phyloP scores from a whole-genome alignment of 2,888 invertebrate species.

The Drosophila phalerata region DNA sequence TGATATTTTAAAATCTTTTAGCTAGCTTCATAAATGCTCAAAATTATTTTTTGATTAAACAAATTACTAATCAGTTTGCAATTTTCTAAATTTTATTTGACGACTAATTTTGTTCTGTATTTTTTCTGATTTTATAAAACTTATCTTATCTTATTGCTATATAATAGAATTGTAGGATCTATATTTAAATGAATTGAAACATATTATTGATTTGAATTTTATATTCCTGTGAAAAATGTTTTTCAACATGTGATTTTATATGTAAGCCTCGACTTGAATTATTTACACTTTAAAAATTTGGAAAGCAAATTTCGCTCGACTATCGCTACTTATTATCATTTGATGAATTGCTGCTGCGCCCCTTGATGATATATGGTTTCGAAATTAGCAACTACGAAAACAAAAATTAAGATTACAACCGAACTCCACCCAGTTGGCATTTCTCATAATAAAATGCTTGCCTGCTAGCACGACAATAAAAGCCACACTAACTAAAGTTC shows the following conservation, averaged over 20 bases:
- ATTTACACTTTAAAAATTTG: conserved; percentile 5
- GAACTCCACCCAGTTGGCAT: conserved; percentile 11
- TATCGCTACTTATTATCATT: conserved; percentile 18
- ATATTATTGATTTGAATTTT: too few species aligned
- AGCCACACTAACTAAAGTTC: conserved; percentile 59
- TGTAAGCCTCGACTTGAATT: background rate
- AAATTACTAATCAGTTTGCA: too few species aligned
- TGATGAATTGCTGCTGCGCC: conserved; percentile 50
- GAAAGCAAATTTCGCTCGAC: conserved; percentile 7
- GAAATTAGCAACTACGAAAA: conserved; percentile 47
- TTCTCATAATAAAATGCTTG: conserved; percentile 19
- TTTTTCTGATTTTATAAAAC: too few species aligned
- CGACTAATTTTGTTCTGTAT: too few species aligned
- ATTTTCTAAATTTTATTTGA: too few species aligned
- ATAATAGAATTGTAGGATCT: too few species aligned
- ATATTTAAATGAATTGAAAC: too few species aligned
- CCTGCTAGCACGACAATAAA: conserved; percentile 71
- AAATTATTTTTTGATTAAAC: too few species aligned
- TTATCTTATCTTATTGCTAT: too few species aligned
- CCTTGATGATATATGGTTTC: conserved; percentile 51
- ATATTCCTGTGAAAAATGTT: too few species aligned
- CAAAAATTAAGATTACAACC: conserved; percentile 48
- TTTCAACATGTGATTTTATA: background rate
- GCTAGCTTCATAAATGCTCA: too few species aligned
- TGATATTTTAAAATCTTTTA: too few species aligned